phyloP scores from a whole-genome alignment of 2,888 invertebrate genomes.

The Argynnis bischoffii region DNA sequence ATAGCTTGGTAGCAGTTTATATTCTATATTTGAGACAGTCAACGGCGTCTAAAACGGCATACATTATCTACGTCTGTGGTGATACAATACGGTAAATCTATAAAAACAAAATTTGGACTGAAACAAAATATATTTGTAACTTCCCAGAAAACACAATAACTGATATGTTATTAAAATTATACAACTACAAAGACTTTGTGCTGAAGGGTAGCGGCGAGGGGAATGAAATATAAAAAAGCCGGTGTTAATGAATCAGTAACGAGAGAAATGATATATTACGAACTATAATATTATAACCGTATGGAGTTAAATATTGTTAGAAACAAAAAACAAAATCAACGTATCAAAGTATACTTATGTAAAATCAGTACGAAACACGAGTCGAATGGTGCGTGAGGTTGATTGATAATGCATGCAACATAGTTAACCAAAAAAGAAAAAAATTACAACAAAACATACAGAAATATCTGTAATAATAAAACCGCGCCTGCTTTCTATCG shows the following conservation, averaged over 20 bases:
- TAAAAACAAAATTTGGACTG: slow-evolving; percentile 56
- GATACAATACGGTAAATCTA: slow-evolving; percentile 51
- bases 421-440: background rate
- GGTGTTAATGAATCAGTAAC: background rate
- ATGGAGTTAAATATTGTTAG: background rate
- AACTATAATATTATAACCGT: background rate
- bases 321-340: background rate
- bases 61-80: slow-evolving; percentile 57
- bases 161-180: slow-evolving; percentile 36
- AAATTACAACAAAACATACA: background rate
- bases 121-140: slow-evolving; percentile 53
- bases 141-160: slow-evolving; percentile 42
- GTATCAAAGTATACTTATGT: background rate
- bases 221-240: slow-evolving; percentile 16
- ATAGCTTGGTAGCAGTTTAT: background rate
- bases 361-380: slow-evolving; percentile 34
- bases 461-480: background rate
- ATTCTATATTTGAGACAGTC: slow-evolving; percentile 47
- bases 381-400: slow-evolving; percentile 35
- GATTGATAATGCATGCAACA: slow-evolving; percentile 21
- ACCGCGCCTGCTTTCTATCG: no score
- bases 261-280: background rate
- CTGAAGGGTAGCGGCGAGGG: slow-evolving; percentile 31
- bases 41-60: slow-evolving; percentile 58
- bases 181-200: slow-evolving; percentile 29